Conservation (phyloP, 2,888 invertebrate genomes). For the Eristalis intricaria region DNA sequence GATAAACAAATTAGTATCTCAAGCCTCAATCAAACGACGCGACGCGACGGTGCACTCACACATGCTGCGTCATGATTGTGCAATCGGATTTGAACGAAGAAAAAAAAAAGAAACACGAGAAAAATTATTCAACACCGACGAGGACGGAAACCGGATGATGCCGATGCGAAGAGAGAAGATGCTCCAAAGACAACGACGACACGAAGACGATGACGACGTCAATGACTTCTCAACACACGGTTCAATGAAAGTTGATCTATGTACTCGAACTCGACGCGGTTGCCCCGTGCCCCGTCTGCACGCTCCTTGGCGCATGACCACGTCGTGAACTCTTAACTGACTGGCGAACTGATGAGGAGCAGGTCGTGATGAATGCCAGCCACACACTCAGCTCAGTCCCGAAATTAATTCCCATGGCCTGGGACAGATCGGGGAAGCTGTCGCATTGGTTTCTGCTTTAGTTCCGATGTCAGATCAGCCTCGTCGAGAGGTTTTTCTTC, state of each 20-base stretch:
- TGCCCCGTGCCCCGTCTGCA: slow-evolving; percentile 8
- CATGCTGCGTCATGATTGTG: slow-evolving; percentile 23
- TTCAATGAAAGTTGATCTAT: slow-evolving; percentile 70
- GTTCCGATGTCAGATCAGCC: slow-evolving; percentile 43
- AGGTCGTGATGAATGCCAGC: slow-evolving; percentile 58
- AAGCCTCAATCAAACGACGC: background rate
- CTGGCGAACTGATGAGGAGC: slow-evolving; percentile 61
- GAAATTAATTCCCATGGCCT: slow-evolving; percentile 59
- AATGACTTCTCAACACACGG: slow-evolving; percentile 60
- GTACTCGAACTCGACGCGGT: slow-evolving; percentile 31
- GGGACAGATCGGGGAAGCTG: slow-evolving; percentile 47
- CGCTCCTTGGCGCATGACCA: background rate
- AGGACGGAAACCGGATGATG: slow-evolving; percentile 66
- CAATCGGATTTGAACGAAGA: slow-evolving; percentile 14
- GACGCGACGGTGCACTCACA: background rate
- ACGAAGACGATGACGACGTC: slow-evolving; percentile 50
- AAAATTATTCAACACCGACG: slow-evolving; percentile 54
- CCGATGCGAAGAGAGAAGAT: slow-evolving; percentile 21
- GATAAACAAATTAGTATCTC: slow-evolving; percentile 37
- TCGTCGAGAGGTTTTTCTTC: slow-evolving; percentile 26
- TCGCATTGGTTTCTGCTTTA: slow-evolving; percentile 2
- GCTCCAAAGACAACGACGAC: slow-evolving; percentile 28
- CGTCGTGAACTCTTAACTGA: slow-evolving; percentile 41
- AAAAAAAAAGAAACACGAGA: slow-evolving; percentile 2
- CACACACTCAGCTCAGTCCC: background rate